These are phyloP conservation scores for Nettapus auritus DNA, from an alignment of 2,113 vertebrate genomes.

Conservation along the genomic window DNA sequence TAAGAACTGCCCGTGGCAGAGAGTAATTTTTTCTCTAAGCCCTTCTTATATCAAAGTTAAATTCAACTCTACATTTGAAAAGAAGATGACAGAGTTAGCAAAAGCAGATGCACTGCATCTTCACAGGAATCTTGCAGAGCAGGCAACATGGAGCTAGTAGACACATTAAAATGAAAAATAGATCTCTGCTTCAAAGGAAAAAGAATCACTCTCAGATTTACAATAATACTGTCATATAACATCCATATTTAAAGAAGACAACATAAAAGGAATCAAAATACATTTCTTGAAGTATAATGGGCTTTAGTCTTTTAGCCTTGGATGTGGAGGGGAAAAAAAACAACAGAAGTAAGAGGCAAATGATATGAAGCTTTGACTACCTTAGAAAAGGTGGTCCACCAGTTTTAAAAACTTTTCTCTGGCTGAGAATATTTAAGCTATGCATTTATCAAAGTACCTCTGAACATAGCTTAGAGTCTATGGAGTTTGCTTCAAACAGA, in stretches of 20 bases:
- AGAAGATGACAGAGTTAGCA: slow-evolving; percentile 28
- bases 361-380: background rate
- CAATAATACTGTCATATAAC: slow-evolving; percentile 47
- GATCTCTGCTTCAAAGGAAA: slow-evolving; percentile 49
- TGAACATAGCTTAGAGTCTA: slow-evolving; percentile 38
- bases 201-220: slow-evolving; percentile 39
- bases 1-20: background rate
- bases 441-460: slow-evolving; percentile 61
- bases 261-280: slow-evolving; percentile 62
- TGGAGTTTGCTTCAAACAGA: slow-evolving; percentile 59
- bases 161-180: slow-evolving; percentile 59
- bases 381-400: slow-evolving; percentile 15
- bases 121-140: slow-evolving; percentile 49
- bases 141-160: background rate
- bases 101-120: slow-evolving; percentile 22
- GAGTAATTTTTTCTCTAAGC: background rate
- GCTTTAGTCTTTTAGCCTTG: slow-evolving; percentile 35
- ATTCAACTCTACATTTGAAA: slow-evolving; percentile 4
- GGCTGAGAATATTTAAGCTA: slow-evolving; percentile 54
- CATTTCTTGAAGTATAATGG: slow-evolving; percentile 45
- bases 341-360: background rate
- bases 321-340: background rate
- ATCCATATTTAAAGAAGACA: slow-evolving; percentile 34
- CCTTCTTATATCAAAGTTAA: background rate
- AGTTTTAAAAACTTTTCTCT: slow-evolving; percentile 44